Conservation (phyloP, 1,140 invertebrate genomes). For the Schlechtendalia chinensis region DNA sequence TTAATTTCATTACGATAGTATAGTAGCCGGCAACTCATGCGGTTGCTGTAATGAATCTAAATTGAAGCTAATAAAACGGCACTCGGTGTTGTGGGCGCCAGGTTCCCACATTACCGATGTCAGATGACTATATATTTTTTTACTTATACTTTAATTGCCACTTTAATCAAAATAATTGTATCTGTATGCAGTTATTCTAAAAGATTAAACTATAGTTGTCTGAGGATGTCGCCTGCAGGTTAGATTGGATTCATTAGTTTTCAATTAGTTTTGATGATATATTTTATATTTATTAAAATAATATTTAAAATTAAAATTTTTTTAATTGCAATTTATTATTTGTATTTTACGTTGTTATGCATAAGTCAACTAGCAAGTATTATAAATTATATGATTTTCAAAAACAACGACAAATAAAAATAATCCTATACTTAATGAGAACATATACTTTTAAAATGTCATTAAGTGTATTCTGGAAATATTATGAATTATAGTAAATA, state of each 20-base stretch:
- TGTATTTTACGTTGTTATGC: too few species aligned
- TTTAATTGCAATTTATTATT: too few species aligned
- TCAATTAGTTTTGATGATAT: background rate
- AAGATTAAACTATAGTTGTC: background rate
- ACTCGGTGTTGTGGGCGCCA: background rate
- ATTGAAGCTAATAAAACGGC: slow-evolving; percentile 36
- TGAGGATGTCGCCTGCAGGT: background rate
- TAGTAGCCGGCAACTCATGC: background rate
- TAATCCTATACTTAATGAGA: too few species aligned
- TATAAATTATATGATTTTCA: too few species aligned
- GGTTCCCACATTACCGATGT: slow-evolving; percentile 20
- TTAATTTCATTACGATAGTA: background rate
- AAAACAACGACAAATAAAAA: too few species aligned
- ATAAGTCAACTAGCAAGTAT: too few species aligned
- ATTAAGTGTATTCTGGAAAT: too few species aligned
- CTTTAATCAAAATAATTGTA: slow-evolving; percentile 12
- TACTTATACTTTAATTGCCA: background rate
- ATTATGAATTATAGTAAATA: too few species aligned
- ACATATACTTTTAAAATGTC: too few species aligned
- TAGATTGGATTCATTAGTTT: background rate
- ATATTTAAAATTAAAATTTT: background rate
- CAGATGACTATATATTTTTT: slow-evolving; percentile 11
- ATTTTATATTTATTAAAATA: background rate
- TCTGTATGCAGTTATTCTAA: background rate
- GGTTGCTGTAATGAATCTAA: slow-evolving; percentile 29